Base-by-base conservation (phyloP, 1,140 invertebrate species). In the Heliconius nattereri region DNA sequence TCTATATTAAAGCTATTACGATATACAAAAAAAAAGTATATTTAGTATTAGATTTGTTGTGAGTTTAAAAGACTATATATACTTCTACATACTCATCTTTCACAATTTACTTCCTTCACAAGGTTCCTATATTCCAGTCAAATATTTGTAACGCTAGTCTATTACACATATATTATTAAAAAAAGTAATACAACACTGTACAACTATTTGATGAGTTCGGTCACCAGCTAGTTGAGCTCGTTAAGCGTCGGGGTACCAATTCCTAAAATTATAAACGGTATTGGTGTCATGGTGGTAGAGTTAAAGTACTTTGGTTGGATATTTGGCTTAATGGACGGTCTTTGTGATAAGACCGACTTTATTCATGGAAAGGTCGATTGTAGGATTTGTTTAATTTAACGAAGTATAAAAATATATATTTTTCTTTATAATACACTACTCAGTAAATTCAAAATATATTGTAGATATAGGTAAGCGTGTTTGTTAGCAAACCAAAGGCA, bases 191-290 rank as follows among this genome's bases (percentile, higher is more conserved):
- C 81, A 89, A 89, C 78, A 87, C 79, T 29, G 81, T 85, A 81
- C 85, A 83, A 85, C 84, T 86, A 90, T 88, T 90, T 90, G 81
- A 87, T 88, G 87, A 83, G 88, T 87, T 86, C 89, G 87, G 90
- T 87, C 90, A 90, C 87, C 83, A 86, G 81, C 90, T 90, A 89
- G 86, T 93, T 93, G 87, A 93, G 92, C 92, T 93, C 85, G 91
- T 93, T 93, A 93, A 90, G 83, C 66, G 81, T 79, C 86, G 84
- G 85, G 89, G 83, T 86, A 88, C 85, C 88, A 90, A 92, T 90
- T 91, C 87, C 91, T 88, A 87, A 91, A 92, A 91, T 91, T 89
- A 91, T 90, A 87, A 84, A 80, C 85, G 84, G 77, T 86, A 86
- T 88, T 87, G 78, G 83, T 88, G 86, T 86, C 85, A 87, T 85